Percentiles rank a stretch among this genome's conserved stretches.
Conservation (phyloP, 2,113 vertebrate species). For the Hylia prasina region DNA sequence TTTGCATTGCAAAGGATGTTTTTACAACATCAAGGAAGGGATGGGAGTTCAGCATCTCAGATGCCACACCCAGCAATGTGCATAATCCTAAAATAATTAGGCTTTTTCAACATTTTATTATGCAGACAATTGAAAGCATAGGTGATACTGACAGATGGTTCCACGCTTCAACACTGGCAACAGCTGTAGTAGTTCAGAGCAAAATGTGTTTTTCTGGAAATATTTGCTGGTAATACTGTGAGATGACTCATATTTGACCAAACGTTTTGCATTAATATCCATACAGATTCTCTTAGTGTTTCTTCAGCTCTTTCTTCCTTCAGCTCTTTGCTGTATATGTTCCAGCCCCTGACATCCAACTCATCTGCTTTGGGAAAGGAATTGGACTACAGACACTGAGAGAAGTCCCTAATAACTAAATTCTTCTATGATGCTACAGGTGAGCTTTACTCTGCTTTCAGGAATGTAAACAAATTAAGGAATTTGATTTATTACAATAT, state of each 20-base stretch:
- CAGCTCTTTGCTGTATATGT: neutral
- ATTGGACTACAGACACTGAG: neutral
- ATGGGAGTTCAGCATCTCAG: neutral
- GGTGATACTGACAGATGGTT: neutral
- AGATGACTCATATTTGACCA: neutral
- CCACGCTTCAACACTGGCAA: neutral
- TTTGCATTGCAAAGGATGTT: neutral
- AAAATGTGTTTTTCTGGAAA: neutral
- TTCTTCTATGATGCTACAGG: neutral
- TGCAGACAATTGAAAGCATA: neutral
- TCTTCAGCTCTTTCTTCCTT: neutral
- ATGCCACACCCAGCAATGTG: neutral
- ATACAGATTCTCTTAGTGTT: neutral
- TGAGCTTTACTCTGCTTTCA: neutral
- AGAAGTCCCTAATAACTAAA: neutral
- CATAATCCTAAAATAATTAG: neutral
- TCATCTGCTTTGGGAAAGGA: neutral
- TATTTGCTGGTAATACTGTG: neutral
- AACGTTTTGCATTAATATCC: neutral
- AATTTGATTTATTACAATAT: neutral
- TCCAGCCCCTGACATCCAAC: neutral
- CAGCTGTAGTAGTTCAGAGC: neutral
- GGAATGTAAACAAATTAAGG: neutral
- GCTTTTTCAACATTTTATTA: neutral
- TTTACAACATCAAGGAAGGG: neutral